Conservation (phyloP, 2,888 invertebrate species). For the Uropetala carovei region DNA sequence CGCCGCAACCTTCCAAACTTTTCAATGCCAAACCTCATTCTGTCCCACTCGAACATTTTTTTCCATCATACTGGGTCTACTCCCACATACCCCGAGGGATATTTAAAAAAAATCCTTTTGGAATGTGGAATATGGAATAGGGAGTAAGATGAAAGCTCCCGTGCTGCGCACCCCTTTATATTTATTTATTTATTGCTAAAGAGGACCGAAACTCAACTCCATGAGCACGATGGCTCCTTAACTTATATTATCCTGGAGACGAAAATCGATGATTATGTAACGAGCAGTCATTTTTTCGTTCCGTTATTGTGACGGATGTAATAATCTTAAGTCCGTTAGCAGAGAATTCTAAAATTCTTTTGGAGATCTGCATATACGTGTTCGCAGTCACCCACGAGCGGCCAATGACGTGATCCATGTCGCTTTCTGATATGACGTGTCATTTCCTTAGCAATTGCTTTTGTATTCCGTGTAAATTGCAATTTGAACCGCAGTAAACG, state of each 20-base stretch:
- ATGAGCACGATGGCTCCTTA: constrained; percentile 20
- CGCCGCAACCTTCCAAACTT: constrained; percentile 38
- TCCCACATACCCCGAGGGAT: neutral
- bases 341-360: too few species aligned
- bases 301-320: neutral
- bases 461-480: too few species aligned
- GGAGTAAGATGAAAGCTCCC: constrained; percentile 42
- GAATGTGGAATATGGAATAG: constrained; percentile 30
- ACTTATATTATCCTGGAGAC: neutral
- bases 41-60: constrained; percentile 15
- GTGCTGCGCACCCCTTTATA: constrained; percentile 25
- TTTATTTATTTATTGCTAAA: constrained; percentile 33
- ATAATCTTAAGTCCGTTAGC: neutral
- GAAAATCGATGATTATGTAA: constrained; percentile 46
- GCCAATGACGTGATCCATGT: too few species aligned
- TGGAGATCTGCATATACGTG: too few species aligned
- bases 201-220: neutral
- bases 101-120: constrained; percentile 41
- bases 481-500: too few species aligned
- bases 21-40: neutral
- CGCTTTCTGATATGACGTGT: too few species aligned
- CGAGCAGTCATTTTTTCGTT: neutral
- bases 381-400: too few species aligned
- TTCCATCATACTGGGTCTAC: neutral
- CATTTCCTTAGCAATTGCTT: too few species aligned